These are phyloP conservation scores for silkworm (Bombyx mori) DNA, from an alignment of 1,140 invertebrate species.

Conservation along the genomic window DNA sequence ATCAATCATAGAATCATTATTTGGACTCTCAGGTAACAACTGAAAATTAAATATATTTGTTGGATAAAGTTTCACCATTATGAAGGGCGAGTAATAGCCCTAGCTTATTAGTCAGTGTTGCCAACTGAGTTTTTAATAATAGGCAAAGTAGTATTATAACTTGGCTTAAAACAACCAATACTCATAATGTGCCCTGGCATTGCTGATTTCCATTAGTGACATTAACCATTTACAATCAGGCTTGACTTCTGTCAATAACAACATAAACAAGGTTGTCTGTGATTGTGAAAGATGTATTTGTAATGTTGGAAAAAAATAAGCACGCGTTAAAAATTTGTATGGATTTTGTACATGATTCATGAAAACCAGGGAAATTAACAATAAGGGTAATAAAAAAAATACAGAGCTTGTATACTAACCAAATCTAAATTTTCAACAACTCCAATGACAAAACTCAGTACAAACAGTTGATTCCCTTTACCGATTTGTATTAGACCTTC, in stretches of 20 bases:
- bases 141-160: too few species aligned
- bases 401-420: conserved; percentile 22
- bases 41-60: conserved; percentile 20
- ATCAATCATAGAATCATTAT: conserved; percentile 20
- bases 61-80: too few species aligned
- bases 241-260: not conserved
- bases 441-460: conserved; percentile 50
- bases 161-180: too few species aligned
- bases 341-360: not conserved
- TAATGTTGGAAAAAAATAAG: too few species aligned
- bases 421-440: conserved; percentile 52
- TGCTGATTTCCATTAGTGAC: too few species aligned
- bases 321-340: too few species aligned
- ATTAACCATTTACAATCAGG: too few species aligned
- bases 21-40: conserved; percentile 32
- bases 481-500: conserved; percentile 60
- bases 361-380: conserved; percentile 1
- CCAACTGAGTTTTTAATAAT: too few species aligned
- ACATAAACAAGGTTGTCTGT: too few species aligned
- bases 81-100: not conserved
- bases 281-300: too few species aligned
- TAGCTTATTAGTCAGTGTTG: too few species aligned
- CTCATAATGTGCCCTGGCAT: too few species aligned
- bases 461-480: conserved; percentile 36
- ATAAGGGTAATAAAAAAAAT: not conserved